Conservation (phyloP, 2,113 vertebrate species). For the Percopsis transmontana region DNA sequence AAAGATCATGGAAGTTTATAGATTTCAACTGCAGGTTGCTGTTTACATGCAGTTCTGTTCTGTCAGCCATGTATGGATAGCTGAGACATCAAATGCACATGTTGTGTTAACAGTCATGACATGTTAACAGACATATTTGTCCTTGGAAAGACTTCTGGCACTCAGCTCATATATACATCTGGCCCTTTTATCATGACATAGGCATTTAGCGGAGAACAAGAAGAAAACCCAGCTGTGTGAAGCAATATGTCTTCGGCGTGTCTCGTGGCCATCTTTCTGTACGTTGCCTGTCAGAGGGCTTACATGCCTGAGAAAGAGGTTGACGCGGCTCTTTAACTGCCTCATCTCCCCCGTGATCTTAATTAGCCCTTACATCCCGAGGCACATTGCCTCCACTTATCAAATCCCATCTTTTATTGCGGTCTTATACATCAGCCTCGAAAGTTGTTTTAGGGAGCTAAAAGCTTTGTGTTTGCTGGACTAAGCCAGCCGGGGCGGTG, state of each 20-base stretch:
- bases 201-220: slow-evolving; percentile 21
- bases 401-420: neutral
- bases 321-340: slow-evolving; percentile 2
- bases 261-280: slow-evolving; percentile 4
- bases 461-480: slow-evolving; percentile 23
- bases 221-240: slow-evolving; percentile 32
- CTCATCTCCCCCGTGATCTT: slow-evolving; percentile 4
- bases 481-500: slow-evolving; percentile 20
- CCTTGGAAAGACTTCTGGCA: slow-evolving; percentile 39
- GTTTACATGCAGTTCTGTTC: neutral
- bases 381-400: neutral
- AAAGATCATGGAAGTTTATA: slow-evolving; percentile 16
- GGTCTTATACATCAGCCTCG: slow-evolving; percentile 6
- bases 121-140: slow-evolving; percentile 29
- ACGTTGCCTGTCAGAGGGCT: slow-evolving; percentile 2
- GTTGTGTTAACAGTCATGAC: slow-evolving; percentile 7
- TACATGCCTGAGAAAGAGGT: slow-evolving; percentile 15
- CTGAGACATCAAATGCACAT: slow-evolving; percentile 45
- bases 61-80: slow-evolving; percentile 29
- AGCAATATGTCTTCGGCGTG: slow-evolving; percentile 9
- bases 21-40: slow-evolving; percentile 18
- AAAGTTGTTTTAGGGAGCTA: slow-evolving; percentile 13
- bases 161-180: slow-evolving; percentile 40
- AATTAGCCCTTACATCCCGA: neutral
- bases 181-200: slow-evolving; percentile 46